phyloP scores from a whole-genome alignment of 2,888 invertebrate genomes.

The Microdon myrmicae region DNA sequence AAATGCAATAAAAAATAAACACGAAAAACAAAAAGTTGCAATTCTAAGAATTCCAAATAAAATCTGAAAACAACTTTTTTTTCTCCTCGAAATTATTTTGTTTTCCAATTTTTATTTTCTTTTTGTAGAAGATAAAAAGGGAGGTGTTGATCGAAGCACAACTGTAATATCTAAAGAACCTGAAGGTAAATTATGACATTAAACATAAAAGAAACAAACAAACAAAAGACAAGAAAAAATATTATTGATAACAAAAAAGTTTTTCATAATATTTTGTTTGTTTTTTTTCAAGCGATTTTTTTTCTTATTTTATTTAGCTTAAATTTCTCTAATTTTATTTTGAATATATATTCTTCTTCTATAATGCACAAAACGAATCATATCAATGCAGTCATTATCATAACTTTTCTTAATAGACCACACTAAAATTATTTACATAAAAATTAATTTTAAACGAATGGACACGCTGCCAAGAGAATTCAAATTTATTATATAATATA shows the following conservation, averaged over 20 bases:
- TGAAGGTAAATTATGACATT: slow-evolving; percentile 70
- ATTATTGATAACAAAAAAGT: too few relatives aligned
- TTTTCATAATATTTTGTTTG: slow-evolving; percentile 8
- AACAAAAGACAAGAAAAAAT: slow-evolving; percentile 22
- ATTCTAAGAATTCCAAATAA: slow-evolving; percentile 23
- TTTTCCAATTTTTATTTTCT: slow-evolving; percentile 58
- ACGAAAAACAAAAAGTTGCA: slow-evolving; percentile 21
- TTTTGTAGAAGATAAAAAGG: slow-evolving; percentile 85
- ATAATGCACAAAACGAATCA: too few relatives aligned
- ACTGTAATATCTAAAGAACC: slow-evolving; percentile 94
- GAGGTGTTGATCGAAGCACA: slow-evolving; percentile 91
- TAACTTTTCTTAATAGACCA: too few relatives aligned
- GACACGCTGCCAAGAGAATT: too few relatives aligned
- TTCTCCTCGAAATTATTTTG: slow-evolving; percentile 50
- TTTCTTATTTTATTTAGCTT: background rate
- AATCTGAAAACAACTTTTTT: slow-evolving; percentile 41
- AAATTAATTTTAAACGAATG: too few relatives aligned
- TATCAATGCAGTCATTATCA: too few relatives aligned
- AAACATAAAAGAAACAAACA: slow-evolving; percentile 28
- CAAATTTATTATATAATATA: too few relatives aligned
- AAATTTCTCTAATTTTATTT: background rate
- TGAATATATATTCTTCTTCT: slow-evolving; percentile 1
- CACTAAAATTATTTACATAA: too few relatives aligned
- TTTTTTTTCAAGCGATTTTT: background rate
- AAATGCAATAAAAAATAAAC: slow-evolving; percentile 23